phyloP scores from a whole-genome alignment of 2,888 invertebrate genomes.

The Ypsolopha scabrella region DNA sequence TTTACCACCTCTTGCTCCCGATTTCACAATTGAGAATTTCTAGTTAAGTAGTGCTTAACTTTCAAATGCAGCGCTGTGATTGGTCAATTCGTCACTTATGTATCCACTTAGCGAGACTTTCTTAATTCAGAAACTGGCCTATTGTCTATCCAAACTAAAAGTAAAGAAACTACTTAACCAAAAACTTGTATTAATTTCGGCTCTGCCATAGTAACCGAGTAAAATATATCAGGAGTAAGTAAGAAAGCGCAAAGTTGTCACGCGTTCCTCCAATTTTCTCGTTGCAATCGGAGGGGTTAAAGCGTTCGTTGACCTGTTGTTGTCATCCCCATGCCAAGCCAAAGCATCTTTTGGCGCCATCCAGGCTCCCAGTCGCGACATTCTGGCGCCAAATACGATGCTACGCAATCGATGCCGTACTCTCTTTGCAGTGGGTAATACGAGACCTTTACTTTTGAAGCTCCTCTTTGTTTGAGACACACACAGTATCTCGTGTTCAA shows the following conservation, averaged over 20 bases:
- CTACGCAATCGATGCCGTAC: conserved; percentile 11
- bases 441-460: background rate
- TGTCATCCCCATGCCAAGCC: conserved; percentile 14
- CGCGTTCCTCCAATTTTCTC: background rate
- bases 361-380: conserved; percentile 41
- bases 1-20: no score
- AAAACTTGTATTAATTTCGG: no score
- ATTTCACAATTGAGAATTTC: no score
- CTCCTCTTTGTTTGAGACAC: no score
- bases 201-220: background rate
- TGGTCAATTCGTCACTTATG: no score
- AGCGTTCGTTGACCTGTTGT: conserved; percentile 2
- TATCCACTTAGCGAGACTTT: no score
- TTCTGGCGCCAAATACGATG: conserved; percentile 30
- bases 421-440: background rate
- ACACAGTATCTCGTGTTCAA: no score
- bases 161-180: no score
- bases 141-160: no score
- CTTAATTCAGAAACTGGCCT: no score
- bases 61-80: no score
- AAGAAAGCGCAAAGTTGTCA: background rate
- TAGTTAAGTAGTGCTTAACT: no score
- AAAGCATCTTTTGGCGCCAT: conserved; percentile 36
- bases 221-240: background rate
- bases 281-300: background rate